These are phyloP conservation scores for Heliconius hortense DNA, from an alignment of 2,888 invertebrate species.

Conservation along the genomic window DNA sequence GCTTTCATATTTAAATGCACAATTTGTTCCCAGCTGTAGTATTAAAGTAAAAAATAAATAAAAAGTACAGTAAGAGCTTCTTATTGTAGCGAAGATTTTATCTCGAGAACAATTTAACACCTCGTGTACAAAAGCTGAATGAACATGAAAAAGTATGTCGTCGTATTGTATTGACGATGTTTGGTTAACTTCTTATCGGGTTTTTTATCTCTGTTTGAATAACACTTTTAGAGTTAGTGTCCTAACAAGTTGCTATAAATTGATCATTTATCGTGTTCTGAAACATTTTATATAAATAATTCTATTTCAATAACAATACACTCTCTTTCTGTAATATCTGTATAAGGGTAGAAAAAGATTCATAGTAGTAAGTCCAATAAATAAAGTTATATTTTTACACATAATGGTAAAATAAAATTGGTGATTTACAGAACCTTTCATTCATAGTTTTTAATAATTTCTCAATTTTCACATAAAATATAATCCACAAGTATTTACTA, in stretches of 20 bases:
- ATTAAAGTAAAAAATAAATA: conserved; percentile 38
- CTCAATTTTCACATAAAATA: not conserved
- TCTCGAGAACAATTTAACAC: conserved; percentile 52
- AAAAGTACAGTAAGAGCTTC: conserved; percentile 39
- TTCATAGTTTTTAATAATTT: not conserved
- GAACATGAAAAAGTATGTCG: conserved; percentile 51
- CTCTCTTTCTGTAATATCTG: not conserved
- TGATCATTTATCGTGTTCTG: conserved; percentile 9
- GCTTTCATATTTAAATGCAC: conserved; percentile 21
- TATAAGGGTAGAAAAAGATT: not conserved
- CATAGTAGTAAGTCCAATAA: not conserved
- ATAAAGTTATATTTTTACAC: too few species aligned
- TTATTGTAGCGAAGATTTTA: conserved; percentile 43
- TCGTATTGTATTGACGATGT: conserved; percentile 40
- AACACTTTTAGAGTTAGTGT: conserved; percentile 28
- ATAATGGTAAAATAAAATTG: too few species aligned
- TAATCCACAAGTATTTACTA: too few species aligned
- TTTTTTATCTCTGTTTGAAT: conserved; percentile 35
- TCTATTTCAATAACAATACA: too few species aligned
- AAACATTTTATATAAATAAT: not conserved
- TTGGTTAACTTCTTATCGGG: conserved; percentile 41
- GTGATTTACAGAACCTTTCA: too few species aligned
- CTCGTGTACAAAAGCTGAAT: conserved; percentile 52
- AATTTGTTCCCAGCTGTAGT: conserved; percentile 39
- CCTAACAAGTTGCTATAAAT: conserved; percentile 26